phyloP scores from a whole-genome alignment of 2,888 invertebrate species.

The Boloria selene region DNA sequence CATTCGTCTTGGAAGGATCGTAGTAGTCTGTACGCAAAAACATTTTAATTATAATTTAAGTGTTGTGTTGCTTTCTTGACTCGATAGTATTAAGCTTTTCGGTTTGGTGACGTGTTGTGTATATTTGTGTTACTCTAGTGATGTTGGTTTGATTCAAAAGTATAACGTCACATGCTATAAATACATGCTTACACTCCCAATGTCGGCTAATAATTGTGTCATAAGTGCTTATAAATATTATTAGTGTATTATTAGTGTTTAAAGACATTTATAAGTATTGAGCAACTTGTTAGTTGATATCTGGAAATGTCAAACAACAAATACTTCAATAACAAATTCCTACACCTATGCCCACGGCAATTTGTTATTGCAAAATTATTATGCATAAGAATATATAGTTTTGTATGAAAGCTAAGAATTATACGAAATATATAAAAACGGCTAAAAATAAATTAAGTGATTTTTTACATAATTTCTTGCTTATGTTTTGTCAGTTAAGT shows the following conservation, averaged over 20 bases:
- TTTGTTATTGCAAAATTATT: no score
- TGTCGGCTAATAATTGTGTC: conserved; percentile 4
- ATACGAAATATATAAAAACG: no score
- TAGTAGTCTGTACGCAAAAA: neutral
- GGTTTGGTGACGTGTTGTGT: conserved; percentile 4
- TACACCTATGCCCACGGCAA: no score
- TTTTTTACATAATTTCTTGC: conserved; percentile 12
- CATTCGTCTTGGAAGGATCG: conserved; percentile 24
- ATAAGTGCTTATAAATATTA: neutral
- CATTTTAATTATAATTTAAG: neutral
- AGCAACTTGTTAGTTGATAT: no score
- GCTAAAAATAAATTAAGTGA: neutral
- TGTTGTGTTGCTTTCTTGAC: conserved; percentile 2
- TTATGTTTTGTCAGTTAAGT: conserved; percentile 25
- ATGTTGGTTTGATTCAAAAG: conserved; percentile 12
- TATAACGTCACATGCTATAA: conserved; percentile 17
- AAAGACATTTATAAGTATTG: no score
- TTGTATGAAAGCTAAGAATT: no score
- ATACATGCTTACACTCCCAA: conserved; percentile 11
- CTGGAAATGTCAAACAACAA: no score
- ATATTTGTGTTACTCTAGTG: conserved; percentile 7
- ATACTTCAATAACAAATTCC: no score
- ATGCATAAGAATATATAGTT: no score
- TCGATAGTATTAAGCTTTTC: conserved; percentile 1
- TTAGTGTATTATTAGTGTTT: conserved; percentile 2